A percentile compares a stretch with the other conserved stretches of the same genome.
phyloP scores from a whole-genome alignment of 2,888 invertebrate genomes.

The Eristalis pertinax region DNA sequence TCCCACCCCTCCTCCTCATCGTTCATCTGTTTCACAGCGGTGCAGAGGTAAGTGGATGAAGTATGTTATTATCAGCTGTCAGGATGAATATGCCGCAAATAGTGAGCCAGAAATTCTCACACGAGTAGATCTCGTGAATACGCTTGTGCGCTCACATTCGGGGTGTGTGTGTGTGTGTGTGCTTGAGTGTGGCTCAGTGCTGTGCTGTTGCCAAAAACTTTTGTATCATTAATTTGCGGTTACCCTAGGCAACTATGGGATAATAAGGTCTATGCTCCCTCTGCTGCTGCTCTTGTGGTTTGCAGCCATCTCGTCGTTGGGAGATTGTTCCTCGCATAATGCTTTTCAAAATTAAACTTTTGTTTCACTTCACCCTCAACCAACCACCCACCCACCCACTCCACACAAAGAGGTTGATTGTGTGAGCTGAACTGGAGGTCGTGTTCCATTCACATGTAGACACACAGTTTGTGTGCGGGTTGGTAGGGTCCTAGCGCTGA shows the following conservation, averaged over 20 bases:
- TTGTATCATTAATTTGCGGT: slow-evolving; percentile 58
- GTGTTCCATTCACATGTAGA: background rate
- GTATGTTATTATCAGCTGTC: slow-evolving; percentile 46
- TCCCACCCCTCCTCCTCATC: too few relatives aligned
- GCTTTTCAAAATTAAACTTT: slow-evolving; percentile 36
- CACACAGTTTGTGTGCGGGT: background rate
- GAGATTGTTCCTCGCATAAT: slow-evolving; percentile 3
- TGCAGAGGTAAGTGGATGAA: slow-evolving; percentile 12
- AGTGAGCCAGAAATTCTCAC: slow-evolving; percentile 23
- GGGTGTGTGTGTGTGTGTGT: background rate
- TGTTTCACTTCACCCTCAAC: slow-evolving; percentile 1
- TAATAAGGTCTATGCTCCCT: background rate
- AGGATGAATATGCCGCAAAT: slow-evolving; percentile 35
- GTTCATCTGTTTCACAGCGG: background rate
- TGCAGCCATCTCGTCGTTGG: slow-evolving; percentile 4
- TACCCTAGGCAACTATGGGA: slow-evolving; percentile 36
- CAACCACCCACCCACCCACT: background rate
- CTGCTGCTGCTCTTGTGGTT: slow-evolving; percentile 15
- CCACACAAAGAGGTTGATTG: background rate
- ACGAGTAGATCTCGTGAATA: background rate
- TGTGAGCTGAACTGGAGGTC: background rate
- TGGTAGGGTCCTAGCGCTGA: background rate
- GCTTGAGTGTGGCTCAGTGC: background rate
- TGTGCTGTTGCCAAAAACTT: slow-evolving; percentile 29
- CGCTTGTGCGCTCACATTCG: too few relatives aligned